Evolutionary conservation across 1,140 invertebrate genomes (phyloP).

Genomic region (Pogonognathellus flavescens): DNA sequence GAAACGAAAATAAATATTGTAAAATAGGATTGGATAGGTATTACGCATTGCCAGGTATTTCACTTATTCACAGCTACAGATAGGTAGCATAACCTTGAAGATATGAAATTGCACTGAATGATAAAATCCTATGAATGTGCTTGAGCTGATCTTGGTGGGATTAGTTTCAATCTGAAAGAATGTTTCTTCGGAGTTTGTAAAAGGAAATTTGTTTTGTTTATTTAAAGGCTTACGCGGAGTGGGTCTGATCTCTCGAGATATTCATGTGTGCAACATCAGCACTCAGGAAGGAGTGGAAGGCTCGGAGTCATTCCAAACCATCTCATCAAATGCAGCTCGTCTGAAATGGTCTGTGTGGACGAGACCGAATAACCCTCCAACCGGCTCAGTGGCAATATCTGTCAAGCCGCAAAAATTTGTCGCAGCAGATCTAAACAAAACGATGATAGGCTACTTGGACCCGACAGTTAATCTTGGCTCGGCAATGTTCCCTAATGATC

Average conservation of each 20-base stretch:
- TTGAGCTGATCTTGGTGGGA: not conserved
- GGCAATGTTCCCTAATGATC: conserved; percentile 54
- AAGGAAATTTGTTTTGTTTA: conserved; percentile 41
- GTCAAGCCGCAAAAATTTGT: conserved; percentile 61
- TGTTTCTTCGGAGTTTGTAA: not conserved
- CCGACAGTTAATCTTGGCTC: conserved; percentile 54
- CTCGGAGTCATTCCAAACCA: conserved; percentile 59
- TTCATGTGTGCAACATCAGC: conserved; percentile 53
- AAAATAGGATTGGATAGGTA: too few species aligned
- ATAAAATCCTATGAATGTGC: conserved; percentile 1
- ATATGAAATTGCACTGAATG: not conserved
- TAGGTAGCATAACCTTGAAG: not conserved
- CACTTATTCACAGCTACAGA: too few species aligned
- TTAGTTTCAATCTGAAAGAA: conserved; percentile 23
- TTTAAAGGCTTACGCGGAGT: conserved; percentile 58
- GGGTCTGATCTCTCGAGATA: conserved; percentile 56
- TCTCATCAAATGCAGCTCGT: conserved; percentile 57
- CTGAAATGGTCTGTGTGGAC: conserved; percentile 61
- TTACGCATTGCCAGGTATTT: too few species aligned
- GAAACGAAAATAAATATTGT: too few species aligned
- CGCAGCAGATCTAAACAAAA: conserved; percentile 53
- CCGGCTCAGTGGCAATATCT: conserved; percentile 60
- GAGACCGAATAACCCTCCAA: conserved; percentile 61
- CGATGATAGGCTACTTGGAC: conserved; percentile 62
- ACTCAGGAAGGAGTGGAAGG: conserved; percentile 55